These are phyloP conservation scores for Frankliniella fusca DNA, from an alignment of 2,888 invertebrate species.

Conservation along the genomic window DNA sequence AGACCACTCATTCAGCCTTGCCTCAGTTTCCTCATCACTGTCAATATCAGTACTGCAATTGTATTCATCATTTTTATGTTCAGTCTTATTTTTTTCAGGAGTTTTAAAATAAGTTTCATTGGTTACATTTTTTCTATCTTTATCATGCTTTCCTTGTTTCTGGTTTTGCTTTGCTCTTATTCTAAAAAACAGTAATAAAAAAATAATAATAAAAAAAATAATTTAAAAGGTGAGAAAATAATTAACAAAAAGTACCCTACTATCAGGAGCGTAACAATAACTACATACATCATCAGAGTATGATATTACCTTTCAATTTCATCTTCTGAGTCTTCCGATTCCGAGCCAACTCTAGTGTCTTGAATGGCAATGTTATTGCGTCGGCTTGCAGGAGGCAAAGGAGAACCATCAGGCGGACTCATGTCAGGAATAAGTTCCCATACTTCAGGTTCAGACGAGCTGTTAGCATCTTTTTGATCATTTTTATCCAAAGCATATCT, in stretches of 20 bases:
- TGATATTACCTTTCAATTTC: background rate
- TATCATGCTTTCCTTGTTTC: too few species aligned
- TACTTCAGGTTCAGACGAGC: background rate
- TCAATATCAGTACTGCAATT: background rate
- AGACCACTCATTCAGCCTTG: background rate
- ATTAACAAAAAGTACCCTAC: too few species aligned
- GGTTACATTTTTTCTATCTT: background rate
- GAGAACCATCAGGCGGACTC: background rate
- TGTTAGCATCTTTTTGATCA: background rate
- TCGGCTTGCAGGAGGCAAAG: background rate
- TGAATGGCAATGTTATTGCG: background rate
- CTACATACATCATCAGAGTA: too few species aligned
- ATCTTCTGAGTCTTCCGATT: background rate
- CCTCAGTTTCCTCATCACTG: background rate
- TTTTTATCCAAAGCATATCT: background rate
- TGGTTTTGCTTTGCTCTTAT: too few species aligned
- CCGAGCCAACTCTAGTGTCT: background rate
- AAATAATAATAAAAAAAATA: background rate
- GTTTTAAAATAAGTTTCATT: conserved; percentile 3
- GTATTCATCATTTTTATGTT: background rate
- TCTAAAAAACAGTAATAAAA: background rate
- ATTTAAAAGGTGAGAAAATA: too few species aligned
- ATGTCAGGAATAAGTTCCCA: background rate
- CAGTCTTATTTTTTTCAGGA: background rate
- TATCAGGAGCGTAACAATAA: too few species aligned